Evolutionary conservation across 2,888 invertebrate species (phyloP), one percentile per base, ranked within the genome.

Genomic region (Ametastegia equiseti): DNA sequence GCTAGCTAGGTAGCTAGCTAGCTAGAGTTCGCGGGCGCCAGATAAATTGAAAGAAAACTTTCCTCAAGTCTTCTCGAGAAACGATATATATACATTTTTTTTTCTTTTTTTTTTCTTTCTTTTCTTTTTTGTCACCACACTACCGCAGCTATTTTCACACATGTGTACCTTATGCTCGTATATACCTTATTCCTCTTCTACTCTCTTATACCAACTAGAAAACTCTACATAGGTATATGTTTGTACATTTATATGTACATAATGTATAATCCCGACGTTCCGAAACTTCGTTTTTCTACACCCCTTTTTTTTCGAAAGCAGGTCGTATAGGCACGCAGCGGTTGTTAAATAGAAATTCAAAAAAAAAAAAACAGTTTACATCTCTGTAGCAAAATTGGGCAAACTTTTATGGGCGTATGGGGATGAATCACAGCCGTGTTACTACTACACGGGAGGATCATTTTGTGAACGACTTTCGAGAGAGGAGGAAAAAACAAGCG

Each of bases 11-110:
- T n/a, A n/a, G 13, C 67, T 15, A 60, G 5, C 13, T 39, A 19
- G n/a, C 39, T 42, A 39, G 67, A 33, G 15, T 39, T 67, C 67
- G n/a, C n/a, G 67, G 57, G 78, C 63, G 78, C 60, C 60, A 27
- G n/a, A 63, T 78, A 78, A 78, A 78, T 78, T 63, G 78, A 78
- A 78, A 78, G 78, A 63, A 57, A 78, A 78, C 78, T 78, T 78
- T 63, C 9, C 63, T 57, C 27, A n/a, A 60, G 60, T 13, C 23
- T 23, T 60, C 60, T 78, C 33, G 60, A 36, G 60, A 78, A 63
- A 19, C 60, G 60, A 78, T 78, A 78, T 63, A n/a, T 78, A 27
- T 78, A 3, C 23, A 39, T 39, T 4, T 39, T 19, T 39, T 9
- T 39, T 4, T 60, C 11, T 47, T 13, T 47, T n/a, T 47, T 19